A percentile compares a stretch with the other conserved stretches of the same genome.
Conservation (phyloP, 2,888 invertebrate genomes). For the Calameuta filiformis region DNA sequence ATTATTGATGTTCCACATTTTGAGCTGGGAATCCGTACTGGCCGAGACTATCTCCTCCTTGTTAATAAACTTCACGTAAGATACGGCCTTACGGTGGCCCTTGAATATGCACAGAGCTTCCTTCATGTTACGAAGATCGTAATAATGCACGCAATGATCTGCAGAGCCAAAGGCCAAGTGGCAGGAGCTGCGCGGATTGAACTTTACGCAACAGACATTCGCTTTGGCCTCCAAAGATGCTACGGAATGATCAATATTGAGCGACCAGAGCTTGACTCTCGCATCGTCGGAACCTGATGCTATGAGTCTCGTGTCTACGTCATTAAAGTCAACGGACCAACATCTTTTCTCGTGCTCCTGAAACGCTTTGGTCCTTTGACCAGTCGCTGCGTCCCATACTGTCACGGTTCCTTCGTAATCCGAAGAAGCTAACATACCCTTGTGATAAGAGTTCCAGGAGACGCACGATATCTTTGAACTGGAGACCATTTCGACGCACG, state of each 20-base stretch:
- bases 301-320: slow-evolving; percentile 87
- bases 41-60: slow-evolving; percentile 89
- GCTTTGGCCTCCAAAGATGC: slow-evolving; percentile 92
- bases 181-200: slow-evolving; percentile 85
- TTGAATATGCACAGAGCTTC: slow-evolving; percentile 85
- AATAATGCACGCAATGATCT: slow-evolving; percentile 96
- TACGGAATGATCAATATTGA: slow-evolving; percentile 87
- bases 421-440: slow-evolving; percentile 86
- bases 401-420: slow-evolving; percentile 96
- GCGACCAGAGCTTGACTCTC: slow-evolving; percentile 91
- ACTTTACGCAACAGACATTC: slow-evolving; percentile 95
- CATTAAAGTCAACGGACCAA: slow-evolving; percentile 96
- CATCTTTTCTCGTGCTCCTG: slow-evolving; percentile 95
- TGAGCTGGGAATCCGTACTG: slow-evolving; percentile 90
- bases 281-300: slow-evolving; percentile 95
- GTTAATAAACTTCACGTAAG: slow-evolving; percentile 92
- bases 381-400: slow-evolving; percentile 90
- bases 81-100: slow-evolving; percentile 93
- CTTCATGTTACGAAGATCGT: slow-evolving; percentile 87
- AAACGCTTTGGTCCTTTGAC: slow-evolving; percentile 78
- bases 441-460: slow-evolving; percentile 94
- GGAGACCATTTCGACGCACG: slow-evolving; percentile 90
- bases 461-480: slow-evolving; percentile 95
- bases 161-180: slow-evolving; percentile 96
- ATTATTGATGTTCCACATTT: slow-evolving; percentile 88